Evolutionary conservation across 2,113 vertebrate genomes (phyloP).

Genomic region (Plecotus auritus): DNA sequence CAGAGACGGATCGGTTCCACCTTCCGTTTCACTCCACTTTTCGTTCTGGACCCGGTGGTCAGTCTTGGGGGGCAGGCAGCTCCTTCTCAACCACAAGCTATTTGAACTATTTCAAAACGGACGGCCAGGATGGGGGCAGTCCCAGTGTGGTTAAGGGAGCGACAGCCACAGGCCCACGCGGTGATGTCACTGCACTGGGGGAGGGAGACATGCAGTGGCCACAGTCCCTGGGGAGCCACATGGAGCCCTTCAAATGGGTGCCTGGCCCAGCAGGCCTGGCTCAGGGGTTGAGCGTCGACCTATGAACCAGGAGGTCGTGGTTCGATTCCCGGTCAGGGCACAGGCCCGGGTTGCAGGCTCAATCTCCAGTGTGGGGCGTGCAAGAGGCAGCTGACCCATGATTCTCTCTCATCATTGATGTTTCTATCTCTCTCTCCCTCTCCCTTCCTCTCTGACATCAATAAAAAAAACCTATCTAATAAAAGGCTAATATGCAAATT

Average conservation of each 20-base stretch:
- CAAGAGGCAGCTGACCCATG: too few species aligned
- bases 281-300: too few species aligned
- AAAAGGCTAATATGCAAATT: too few species aligned
- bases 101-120: neutral
- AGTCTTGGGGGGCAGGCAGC: neutral
- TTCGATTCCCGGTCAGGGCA: too few species aligned
- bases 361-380: too few species aligned
- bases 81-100: neutral
- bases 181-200: neutral
- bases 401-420: too few species aligned
- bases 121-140: neutral
- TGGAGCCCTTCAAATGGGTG: neutral
- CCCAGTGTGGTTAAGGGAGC: neutral
- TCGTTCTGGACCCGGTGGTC: neutral
- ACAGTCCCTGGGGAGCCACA: accelerated
- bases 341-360: too few species aligned
- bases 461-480: too few species aligned
- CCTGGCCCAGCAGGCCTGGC: too few species aligned
- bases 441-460: too few species aligned
- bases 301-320: too few species aligned
- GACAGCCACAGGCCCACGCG: neutral
- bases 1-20: neutral
- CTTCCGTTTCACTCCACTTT: neutral
- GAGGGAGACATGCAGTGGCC: neutral
- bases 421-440: too few species aligned